Evolutionary conservation across 2,888 invertebrate genomes (phyloP).

Genomic region (Caenorhabditis virilis): DNA sequence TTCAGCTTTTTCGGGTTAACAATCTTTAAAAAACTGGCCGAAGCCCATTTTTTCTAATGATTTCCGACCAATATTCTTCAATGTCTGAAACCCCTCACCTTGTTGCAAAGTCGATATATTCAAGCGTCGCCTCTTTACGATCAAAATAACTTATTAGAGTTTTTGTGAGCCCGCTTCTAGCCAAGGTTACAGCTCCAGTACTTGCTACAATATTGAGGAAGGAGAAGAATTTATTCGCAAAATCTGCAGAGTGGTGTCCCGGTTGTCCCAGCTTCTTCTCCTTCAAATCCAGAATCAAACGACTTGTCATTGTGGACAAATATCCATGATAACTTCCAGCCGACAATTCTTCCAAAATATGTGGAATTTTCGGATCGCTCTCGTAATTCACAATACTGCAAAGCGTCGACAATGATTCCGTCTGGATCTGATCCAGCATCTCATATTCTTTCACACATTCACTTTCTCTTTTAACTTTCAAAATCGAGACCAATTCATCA

Average conservation of each 20-base stretch:
- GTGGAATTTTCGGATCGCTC: slow-evolving; percentile 70
- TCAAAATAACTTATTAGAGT: slow-evolving; percentile 84
- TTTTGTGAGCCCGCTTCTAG: slow-evolving; percentile 88
- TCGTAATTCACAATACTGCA: slow-evolving; percentile 87
- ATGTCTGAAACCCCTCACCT: no score
- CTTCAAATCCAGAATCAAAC: slow-evolving; percentile 75
- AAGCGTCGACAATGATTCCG: slow-evolving; percentile 82
- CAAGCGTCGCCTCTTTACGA: slow-evolving; percentile 82
- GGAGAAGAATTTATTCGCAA: slow-evolving; percentile 85
- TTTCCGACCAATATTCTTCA: no score
- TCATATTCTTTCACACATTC: slow-evolving; percentile 13
- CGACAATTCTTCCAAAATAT: slow-evolving; percentile 85
- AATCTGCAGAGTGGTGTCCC: slow-evolving; percentile 66
- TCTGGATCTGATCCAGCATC: slow-evolving; percentile 79
- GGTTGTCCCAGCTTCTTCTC: slow-evolving; percentile 57
- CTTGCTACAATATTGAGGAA: slow-evolving; percentile 87
- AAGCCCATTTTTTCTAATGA: no score
- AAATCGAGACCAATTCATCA: slow-evolving; percentile 50
- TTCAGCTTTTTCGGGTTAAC: no score
- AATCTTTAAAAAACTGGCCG: no score
- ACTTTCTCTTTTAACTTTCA: slow-evolving; percentile 30
- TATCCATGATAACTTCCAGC: slow-evolving; percentile 86
- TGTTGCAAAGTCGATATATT: slow-evolving; percentile 87
- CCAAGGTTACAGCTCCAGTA: slow-evolving; percentile 76
- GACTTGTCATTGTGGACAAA: slow-evolving; percentile 81